Conservation (phyloP, 2,888 invertebrate species). For the Sceliomorpha sp. region DNA sequence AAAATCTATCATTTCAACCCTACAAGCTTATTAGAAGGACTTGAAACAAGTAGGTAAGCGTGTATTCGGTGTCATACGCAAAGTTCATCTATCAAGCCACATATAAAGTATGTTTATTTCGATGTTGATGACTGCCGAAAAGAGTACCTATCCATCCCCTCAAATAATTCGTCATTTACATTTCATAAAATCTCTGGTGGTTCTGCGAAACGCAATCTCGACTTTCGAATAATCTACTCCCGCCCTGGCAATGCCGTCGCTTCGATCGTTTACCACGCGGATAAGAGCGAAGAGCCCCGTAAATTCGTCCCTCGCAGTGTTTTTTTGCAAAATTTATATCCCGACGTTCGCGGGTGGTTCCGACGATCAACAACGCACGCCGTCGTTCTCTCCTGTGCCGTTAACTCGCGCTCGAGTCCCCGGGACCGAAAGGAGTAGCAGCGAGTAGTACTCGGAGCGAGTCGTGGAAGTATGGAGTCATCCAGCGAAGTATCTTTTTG, state of each 20-base stretch:
- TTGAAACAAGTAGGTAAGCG: too few relatives aligned
- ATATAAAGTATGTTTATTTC: too few relatives aligned
- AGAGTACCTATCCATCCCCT: too few relatives aligned
- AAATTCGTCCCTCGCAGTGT: constrained; percentile 23
- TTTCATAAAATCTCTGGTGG: too few relatives aligned
- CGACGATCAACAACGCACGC: not conserved
- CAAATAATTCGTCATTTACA: too few relatives aligned
- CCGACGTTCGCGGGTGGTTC: constrained; percentile 1
- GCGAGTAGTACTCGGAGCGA: constrained; percentile 45
- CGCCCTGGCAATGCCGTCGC: not conserved
- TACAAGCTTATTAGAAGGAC: too few relatives aligned
- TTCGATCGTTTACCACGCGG: constrained; percentile 15
- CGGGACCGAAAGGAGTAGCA: constrained; percentile 60
- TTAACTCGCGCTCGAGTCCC: constrained; percentile 12
- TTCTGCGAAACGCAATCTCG: not conserved
- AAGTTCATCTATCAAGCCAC: too few relatives aligned
- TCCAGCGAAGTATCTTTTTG: constrained; percentile 59
- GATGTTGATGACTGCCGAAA: too few relatives aligned
- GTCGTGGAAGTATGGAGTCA: constrained; percentile 67
- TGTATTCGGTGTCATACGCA: too few relatives aligned
- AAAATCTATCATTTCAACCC: too few relatives aligned
- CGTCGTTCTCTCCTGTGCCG: not conserved
- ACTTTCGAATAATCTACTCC: constrained; percentile 6
- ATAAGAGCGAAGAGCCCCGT: not conserved
- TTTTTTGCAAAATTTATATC: constrained; percentile 37